A percentile compares a stretch with the other conserved stretches of the same genome.
These are phyloP conservation scores for Chironomus tepperi DNA, from an alignment of 1,140 invertebrate species.

Conservation along the genomic window DNA sequence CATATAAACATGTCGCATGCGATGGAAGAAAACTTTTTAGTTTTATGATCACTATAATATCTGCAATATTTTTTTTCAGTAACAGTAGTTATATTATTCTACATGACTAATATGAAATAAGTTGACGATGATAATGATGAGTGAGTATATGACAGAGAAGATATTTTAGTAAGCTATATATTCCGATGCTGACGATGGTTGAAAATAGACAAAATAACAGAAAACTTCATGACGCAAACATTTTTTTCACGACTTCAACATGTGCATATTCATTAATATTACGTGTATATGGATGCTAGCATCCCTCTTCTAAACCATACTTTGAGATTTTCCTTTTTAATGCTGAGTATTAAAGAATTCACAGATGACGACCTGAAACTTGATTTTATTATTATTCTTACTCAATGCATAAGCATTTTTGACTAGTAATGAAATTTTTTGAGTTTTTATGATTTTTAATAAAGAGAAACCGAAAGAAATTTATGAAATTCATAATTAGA, in stretches of 20 bases:
- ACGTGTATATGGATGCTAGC: background rate
- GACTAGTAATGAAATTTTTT: too few species aligned
- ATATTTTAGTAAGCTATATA: background rate
- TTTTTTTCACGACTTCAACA: slow-evolving; percentile 12
- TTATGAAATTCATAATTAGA: slow-evolving; percentile 14
- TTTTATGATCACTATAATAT: slow-evolving; percentile 9
- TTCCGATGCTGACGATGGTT: background rate
- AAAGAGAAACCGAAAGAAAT: background rate
- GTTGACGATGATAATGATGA: background rate
- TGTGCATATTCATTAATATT: slow-evolving; percentile 11
- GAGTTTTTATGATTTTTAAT: background rate
- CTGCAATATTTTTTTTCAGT: slow-evolving; percentile 19
- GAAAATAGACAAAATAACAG: background rate
- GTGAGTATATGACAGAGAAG: background rate
- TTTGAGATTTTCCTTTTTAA: background rate
- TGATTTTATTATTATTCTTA: background rate
- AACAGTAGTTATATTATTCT: background rate
- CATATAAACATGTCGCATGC: background rate
- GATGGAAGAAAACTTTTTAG: background rate
- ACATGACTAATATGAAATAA: slow-evolving; percentile 5
- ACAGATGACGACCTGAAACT: background rate
- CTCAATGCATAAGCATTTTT: background rate
- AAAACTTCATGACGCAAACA: slow-evolving; percentile 20
- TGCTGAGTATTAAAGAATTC: background rate
- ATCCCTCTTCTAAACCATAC: background rate